phyloP scores from a whole-genome alignment of 2,797 vertebrate genomes.

The Myotis vivesi region DNA sequence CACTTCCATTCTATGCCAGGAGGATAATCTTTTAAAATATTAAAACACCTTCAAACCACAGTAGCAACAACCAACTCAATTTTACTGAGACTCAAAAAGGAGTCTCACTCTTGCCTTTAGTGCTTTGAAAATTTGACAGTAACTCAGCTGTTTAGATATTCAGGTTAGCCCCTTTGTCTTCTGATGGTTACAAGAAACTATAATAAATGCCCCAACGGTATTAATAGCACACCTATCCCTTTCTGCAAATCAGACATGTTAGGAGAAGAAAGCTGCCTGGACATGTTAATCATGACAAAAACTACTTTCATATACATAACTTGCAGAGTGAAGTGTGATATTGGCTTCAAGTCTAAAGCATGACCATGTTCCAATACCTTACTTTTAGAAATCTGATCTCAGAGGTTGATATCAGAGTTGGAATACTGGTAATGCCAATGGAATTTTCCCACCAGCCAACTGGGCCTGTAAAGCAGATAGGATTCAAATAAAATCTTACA shows the following conservation, averaged over 20 bases:
- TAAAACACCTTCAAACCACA: slow-evolving; percentile 23
- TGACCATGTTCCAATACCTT: background rate
- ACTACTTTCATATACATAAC: background rate
- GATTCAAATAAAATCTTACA: background rate
- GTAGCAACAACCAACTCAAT: background rate
- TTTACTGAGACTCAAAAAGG: background rate
- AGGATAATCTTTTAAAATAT: slow-evolving; percentile 22
- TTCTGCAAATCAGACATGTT: background rate
- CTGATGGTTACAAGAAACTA: slow-evolving; percentile 19
- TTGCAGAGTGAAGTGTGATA: background rate
- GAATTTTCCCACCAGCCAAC: slow-evolving; percentile 25
- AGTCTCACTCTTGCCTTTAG: background rate
- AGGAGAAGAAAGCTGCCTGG: background rate
- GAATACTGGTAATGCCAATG: background rate
- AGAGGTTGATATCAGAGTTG: slow-evolving; percentile 35
- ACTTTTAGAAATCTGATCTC: background rate
- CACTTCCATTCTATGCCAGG: background rate
- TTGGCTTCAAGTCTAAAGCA: background rate
- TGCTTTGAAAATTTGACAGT: slow-evolving; percentile 26
- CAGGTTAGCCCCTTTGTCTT: background rate
- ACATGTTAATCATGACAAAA: background rate
- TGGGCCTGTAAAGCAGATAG: background rate
- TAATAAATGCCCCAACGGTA: slow-evolving; percentile 11
- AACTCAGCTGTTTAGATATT: background rate
- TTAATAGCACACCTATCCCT: background rate